Conservation (phyloP, 2,113 vertebrate species). For the Charadrius vociferus region DNA sequence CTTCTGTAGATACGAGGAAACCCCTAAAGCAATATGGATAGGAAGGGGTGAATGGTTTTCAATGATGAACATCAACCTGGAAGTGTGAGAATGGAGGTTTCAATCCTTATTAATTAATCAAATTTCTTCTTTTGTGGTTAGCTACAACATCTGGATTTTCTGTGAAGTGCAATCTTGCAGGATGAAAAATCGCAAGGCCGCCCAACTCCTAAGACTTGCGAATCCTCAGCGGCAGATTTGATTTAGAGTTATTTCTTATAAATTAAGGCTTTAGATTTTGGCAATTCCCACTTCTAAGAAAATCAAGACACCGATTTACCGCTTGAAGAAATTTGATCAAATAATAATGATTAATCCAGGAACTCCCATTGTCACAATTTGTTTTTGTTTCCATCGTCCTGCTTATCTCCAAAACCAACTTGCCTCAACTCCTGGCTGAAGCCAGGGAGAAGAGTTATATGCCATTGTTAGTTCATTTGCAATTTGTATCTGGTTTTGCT, state of each 20-base stretch:
- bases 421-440: slow-evolving; percentile 66
- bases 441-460: slow-evolving; percentile 61
- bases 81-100: slow-evolving; percentile 69
- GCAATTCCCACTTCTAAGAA: background rate
- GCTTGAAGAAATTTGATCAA: slow-evolving; percentile 73
- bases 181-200: background rate
- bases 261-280: background rate
- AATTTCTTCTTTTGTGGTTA: slow-evolving; percentile 66
- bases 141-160: slow-evolving; percentile 43
- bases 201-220: background rate
- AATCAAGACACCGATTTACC: background rate
- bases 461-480: slow-evolving; percentile 64
- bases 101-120: slow-evolving; percentile 73
- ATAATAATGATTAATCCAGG: slow-evolving; percentile 65
- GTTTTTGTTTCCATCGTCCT: slow-evolving; percentile 68
- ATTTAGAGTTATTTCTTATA: background rate
- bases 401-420: slow-evolving; percentile 63
- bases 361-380: slow-evolving; percentile 68
- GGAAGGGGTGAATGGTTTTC: slow-evolving; percentile 69
- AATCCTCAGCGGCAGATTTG: background rate
- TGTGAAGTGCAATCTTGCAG: slow-evolving; percentile 41
- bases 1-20: slow-evolving; percentile 68
- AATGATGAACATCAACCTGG: slow-evolving; percentile 67
- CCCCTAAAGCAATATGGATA: slow-evolving; percentile 73
- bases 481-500: slow-evolving; percentile 70